Conservation (phyloP, 2,797 vertebrate species). For the Lycodopsis pacificus region DNA sequence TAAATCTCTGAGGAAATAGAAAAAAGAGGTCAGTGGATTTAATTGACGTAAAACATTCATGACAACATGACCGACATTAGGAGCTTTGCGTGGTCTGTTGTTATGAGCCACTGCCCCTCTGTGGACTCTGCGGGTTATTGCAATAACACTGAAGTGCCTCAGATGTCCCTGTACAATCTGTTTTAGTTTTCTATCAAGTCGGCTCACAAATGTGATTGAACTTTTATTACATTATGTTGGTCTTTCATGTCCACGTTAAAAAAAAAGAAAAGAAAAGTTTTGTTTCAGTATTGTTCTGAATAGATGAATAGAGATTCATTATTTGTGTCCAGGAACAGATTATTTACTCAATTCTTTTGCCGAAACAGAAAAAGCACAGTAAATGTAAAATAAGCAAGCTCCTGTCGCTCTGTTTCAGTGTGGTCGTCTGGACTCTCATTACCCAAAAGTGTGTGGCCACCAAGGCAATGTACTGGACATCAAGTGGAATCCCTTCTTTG, state of each 20-base stretch:
- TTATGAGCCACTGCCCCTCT: conserved; percentile 73
- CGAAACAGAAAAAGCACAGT: background rate
- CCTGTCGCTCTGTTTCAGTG: conserved; percentile 78
- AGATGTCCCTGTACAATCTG: conserved; percentile 36
- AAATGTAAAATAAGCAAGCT: background rate
- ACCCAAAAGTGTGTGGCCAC: conserved; percentile 96
- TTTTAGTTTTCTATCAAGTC: conserved; percentile 11
- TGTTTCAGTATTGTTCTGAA: background rate
- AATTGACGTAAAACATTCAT: conserved; percentile 81
- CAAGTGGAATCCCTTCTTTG: conserved; percentile 99
- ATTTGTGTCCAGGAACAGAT: background rate
- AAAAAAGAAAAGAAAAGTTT: background rate
- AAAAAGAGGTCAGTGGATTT: conserved; percentile 80
- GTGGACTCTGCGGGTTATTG: conserved; percentile 75
- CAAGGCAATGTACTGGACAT: conserved; percentile 98
- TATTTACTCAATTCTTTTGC: background rate
- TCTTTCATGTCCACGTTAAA: conserved; percentile 17
- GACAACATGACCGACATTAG: conserved; percentile 63
- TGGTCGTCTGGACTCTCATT: conserved; percentile 93
- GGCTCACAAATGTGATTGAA: conserved; percentile 15
- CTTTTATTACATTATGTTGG: background rate
- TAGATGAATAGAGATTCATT: background rate
- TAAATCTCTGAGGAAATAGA: conserved; percentile 74
- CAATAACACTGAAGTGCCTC: conserved; percentile 58
- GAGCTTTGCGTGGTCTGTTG: conserved; percentile 23